Base-by-base conservation (phyloP, 1,140 invertebrate species). In the Cydia splendana region DNA sequence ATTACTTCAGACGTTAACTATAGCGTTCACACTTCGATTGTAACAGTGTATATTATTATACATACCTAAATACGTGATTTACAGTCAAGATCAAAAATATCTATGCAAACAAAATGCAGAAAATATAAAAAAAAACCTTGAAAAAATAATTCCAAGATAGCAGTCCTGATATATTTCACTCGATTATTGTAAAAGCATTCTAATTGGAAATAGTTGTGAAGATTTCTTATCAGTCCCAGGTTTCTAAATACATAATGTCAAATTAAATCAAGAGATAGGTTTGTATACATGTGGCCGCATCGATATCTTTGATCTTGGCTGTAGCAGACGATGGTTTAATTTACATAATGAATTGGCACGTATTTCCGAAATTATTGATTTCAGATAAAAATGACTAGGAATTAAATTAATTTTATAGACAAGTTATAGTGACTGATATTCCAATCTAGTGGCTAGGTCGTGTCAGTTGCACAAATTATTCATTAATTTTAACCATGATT, bases 1-100 rank as follows among this genome's bases (percentile, higher is more conserved):
- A 88, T 87, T 87, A 88, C 79, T 76, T 86, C 84, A 85, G 85
- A 88, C 79, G 81, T 82, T 81, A 79, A 74, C 80, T 85, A 83
- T 80, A 82, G 79, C 67, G 76, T 84, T 82, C 82, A 79, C 82
- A 88, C 62, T 80, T 82, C 84, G 74, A 81, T 53, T 57, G 51
- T 53, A 75, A 75, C 45, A 75, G 51, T 53, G 74, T 75, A 75
- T 75, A 75, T 75, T 75, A 75, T 75, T 71, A 28, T 71, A 71
- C 34, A 71, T 71, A 71, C 34, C 10, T 71, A 71, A 71, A 71
- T 71, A 71, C 34, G 42, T 71, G 7, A 71, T 69, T 5, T 71
- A 71, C 18, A 71, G 38, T 38, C 18, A 45, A n/a, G 15, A 71
- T 34, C 12, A 34, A 71, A 45, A 71, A 34, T 34, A 71, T 71